Evolutionary conservation across 2,113 vertebrate species (phyloP).

Genomic region (Megaleporinus macrocephalus): DNA sequence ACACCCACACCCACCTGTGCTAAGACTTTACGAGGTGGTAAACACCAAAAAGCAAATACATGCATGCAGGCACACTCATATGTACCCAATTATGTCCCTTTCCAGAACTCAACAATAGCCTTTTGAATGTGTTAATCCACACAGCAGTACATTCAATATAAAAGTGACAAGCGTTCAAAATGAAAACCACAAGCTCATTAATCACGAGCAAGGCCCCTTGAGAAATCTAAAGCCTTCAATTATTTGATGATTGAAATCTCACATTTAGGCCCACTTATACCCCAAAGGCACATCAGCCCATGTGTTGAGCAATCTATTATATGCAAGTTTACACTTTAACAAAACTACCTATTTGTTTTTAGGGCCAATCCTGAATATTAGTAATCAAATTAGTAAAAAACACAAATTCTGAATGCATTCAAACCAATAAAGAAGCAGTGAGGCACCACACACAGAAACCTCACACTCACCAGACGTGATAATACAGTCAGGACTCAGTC

Average conservation of each 20-base stretch:
- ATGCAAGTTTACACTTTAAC: too few relatives aligned
- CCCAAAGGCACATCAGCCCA: too few relatives aligned
- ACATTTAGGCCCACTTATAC: background rate
- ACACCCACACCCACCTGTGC: background rate
- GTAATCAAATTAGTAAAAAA: too few relatives aligned
- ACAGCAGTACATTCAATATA: background rate
- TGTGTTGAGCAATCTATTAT: too few relatives aligned
- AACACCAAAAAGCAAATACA: background rate
- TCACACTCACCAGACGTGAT: too few relatives aligned
- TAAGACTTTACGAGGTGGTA: background rate
- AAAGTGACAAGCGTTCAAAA: background rate
- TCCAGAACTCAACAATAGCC: background rate
- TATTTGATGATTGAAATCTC: background rate
- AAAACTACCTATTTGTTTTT: too few relatives aligned
- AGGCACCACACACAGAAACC: too few relatives aligned
- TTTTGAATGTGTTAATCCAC: background rate
- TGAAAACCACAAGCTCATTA: background rate
- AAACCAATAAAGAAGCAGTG: too few relatives aligned
- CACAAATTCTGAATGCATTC: too few relatives aligned
- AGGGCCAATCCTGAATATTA: too few relatives aligned
- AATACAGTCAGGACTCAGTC: too few relatives aligned
- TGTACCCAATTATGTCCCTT: background rate
- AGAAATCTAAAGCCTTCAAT: background rate
- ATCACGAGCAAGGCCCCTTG: background rate
- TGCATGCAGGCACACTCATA: background rate